These are phyloP conservation scores for Forbesichthys papilliferus DNA, from an alignment of 2,113 vertebrate species.

Conservation along the genomic window DNA sequence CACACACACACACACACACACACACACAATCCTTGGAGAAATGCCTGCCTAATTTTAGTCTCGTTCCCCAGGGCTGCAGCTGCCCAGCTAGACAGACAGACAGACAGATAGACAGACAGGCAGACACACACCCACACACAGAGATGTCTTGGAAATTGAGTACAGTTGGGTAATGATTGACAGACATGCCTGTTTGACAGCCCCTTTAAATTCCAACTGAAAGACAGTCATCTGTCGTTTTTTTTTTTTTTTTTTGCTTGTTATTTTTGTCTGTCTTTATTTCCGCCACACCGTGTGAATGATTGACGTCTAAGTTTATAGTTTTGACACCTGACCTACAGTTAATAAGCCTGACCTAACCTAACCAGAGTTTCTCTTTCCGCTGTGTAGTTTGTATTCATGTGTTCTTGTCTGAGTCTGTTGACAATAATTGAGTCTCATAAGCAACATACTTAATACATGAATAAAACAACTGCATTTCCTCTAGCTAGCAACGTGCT, in stretches of 20 bases:
- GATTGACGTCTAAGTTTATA: too few species aligned
- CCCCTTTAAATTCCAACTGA: slow-evolving; percentile 31
- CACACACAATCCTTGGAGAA: slow-evolving; percentile 41
- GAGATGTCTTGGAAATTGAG: slow-evolving; percentile 35
- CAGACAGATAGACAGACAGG: slow-evolving; percentile 33
- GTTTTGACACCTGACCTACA: too few species aligned
- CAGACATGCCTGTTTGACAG: slow-evolving; percentile 45
- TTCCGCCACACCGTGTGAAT: too few species aligned
- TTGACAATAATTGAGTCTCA: too few species aligned
- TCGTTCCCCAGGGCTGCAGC: slow-evolving; percentile 57
- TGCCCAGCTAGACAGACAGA: slow-evolving; percentile 48
- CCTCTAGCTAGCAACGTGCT: neutral
- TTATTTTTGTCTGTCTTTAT: neutral
- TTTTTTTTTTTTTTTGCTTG: slow-evolving; percentile 12
- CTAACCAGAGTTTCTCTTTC: too few species aligned
- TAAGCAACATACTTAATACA: too few species aligned
- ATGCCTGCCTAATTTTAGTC: slow-evolving; percentile 73
- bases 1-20: slow-evolving; percentile 6
- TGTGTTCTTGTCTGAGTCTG: too few species aligned
- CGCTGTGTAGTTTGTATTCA: too few species aligned
- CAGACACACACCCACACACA: slow-evolving; percentile 10
- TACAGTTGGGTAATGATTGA: slow-evolving; percentile 62
- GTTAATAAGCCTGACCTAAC: too few species aligned
- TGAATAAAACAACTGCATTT: too few species aligned
- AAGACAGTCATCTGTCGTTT: neutral